phyloP scores from a whole-genome alignment of 2,113 vertebrate genomes.

The Cichladusa arquata region DNA sequence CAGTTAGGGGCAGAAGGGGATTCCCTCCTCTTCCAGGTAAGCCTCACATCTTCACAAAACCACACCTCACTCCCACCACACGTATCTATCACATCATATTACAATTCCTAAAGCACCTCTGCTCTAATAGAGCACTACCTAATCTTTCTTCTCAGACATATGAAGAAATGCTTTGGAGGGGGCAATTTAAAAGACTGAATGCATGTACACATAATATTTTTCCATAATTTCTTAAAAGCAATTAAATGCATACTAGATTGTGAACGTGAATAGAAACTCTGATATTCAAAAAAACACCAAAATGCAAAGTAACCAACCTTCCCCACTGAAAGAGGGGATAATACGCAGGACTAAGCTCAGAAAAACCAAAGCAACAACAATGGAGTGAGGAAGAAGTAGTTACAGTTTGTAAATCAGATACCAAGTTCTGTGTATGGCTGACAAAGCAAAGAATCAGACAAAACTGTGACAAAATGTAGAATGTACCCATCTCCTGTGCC shows the following conservation, averaged over 20 bases:
- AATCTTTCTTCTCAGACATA: not conserved
- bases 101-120: not conserved
- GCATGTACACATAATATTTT: not conserved
- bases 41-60: not conserved
- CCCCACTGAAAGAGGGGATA: not conserved
- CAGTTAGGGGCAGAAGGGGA: not conserved
- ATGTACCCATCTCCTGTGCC: not conserved
- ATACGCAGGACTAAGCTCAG: not conserved
- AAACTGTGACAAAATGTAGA: not conserved
- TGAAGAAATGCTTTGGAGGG: not conserved
- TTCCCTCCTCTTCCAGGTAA: not conserved
- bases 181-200: not conserved
- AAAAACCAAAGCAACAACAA: not conserved
- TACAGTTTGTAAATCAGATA: not conserved
- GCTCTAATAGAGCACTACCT: not conserved
- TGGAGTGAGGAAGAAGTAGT: not conserved
- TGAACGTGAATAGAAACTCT: not conserved
- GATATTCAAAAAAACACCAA: not conserved
- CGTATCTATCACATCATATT: accelerated
- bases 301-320: not conserved
- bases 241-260: not conserved
- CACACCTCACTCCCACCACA: not conserved
- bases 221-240: not conserved
- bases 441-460: not conserved
- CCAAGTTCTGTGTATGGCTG: not conserved